phyloP scores from a whole-genome alignment of 2,888 invertebrate species.

The Suillia variegata region DNA sequence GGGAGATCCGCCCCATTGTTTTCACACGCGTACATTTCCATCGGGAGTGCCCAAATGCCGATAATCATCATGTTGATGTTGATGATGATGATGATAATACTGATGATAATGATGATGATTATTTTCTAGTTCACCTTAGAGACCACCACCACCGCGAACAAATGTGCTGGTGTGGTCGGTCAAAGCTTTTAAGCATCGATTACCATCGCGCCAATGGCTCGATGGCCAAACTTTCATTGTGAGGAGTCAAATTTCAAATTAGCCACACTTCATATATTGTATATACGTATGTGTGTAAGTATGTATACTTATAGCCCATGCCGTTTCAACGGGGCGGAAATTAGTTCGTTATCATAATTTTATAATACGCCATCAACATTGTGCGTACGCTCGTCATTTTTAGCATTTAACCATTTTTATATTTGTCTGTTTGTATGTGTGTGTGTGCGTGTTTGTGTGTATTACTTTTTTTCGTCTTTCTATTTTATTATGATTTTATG shows the following conservation, averaged over 20 bases:
- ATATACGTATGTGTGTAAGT: no score
- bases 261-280: no score
- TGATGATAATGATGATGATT: no score
- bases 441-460: slow-evolving; percentile 17
- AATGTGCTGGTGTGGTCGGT: not conserved
- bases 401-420: no score
- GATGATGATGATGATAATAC: no score
- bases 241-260: not conserved
- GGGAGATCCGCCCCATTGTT: slow-evolving; percentile 16
- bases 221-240: no score
- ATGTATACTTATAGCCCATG: no score
- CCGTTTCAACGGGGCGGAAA: not conserved
- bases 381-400: slow-evolving; percentile 24
- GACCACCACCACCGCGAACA: not conserved
- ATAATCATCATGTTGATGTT: no score
- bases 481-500: slow-evolving; percentile 28
- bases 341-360: not conserved
- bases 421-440: no score
- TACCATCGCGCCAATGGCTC: no score
- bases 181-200: not conserved
- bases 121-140: no score
- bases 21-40: not conserved
- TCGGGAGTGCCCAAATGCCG: not conserved
- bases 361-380: not conserved
- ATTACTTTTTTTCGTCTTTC: slow-evolving; percentile 32